Base-by-base conservation (phyloP, 1,140 invertebrate species). In the Scylla paramamosain region DNA sequence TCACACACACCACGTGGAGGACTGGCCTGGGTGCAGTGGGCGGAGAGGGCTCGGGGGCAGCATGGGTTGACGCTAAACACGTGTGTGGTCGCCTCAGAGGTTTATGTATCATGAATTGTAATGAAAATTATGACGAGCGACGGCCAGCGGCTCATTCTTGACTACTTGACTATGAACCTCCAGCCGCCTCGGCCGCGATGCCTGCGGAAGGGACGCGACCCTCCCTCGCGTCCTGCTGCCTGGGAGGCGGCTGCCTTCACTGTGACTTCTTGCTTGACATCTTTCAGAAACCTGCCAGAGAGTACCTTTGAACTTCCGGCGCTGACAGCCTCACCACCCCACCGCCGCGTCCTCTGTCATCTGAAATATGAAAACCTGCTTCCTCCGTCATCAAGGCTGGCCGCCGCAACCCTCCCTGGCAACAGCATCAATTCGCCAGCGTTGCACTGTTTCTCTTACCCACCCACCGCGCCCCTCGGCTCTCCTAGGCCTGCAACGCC, bases 1-100 rank as follows among this genome's bases (percentile, higher is more conserved):
- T n/a, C n/a, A 7, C 67, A 77, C 67, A 77, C 67, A 77, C 67
- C 67, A 77, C 67, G 67, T 77, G 67, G 67, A 77, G 67, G 67
- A n/a, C 67, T n/a, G 67, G 67, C 67, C 67, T n/a, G 67, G 67
- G 67, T 77, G 67, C 67, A 77, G 67, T 77, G 67, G 67, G 67
- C n/a, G 67, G 67, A 1, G 20, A n/a, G 20, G 67, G 67, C 67
- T 77, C 25, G 1, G 25, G 67, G 67, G 67, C 67, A 77, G 67
- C 67, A 77, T 77, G 25, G 67, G 67, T 25, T 77, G 67, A 77
- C 67, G 67, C 20, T n/a, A 77, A n/a, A 77, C 67, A 77, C 67
- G 67, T 77, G 67, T 77, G 67, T 77, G 67, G 67, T 77, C 67
- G 67, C 25, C 67, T 77, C 67, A 20, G 67, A 77, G 67, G 67